phyloP scores from a whole-genome alignment of 2,888 invertebrate species.

The Leucozona laternaria region DNA sequence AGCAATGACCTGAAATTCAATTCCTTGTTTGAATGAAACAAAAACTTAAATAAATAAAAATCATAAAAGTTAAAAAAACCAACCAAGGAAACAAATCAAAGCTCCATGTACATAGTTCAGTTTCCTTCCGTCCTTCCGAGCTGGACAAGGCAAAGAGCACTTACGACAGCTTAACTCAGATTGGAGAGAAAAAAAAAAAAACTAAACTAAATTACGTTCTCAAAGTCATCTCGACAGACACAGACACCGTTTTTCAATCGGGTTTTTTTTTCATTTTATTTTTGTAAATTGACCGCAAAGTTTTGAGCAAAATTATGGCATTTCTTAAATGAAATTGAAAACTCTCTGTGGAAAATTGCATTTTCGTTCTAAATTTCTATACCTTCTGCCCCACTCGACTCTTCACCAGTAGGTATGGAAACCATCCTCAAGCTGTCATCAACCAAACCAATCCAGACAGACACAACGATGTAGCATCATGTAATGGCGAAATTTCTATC shows the following conservation, averaged over 20 bases:
- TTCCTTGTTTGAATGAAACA: neutral
- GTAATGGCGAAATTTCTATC: constrained; percentile 50
- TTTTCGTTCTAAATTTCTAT: constrained; percentile 12
- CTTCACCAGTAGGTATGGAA: neutral
- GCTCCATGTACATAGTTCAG: neutral
- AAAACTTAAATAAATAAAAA: neutral
- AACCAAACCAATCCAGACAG: neutral
- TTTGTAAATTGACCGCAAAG: constrained; percentile 47
- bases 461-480: constrained; percentile 1
- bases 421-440: neutral
- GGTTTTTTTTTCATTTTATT: constrained; percentile 1
- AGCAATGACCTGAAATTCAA: neutral
- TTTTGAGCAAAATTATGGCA: constrained; percentile 37
- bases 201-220: constrained; percentile 11
- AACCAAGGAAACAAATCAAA: neutral
- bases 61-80: neutral
- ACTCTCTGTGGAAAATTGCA: constrained; percentile 61
- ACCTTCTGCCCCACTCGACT: neutral
- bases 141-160: neutral
- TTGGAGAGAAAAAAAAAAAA: neutral
- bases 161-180: neutral
- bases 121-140: neutral
- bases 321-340: constrained; percentile 56
- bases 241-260: constrained; percentile 1
- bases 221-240: neutral